Conservation (phyloP, 2,113 vertebrate species). For the Anarhynchus alexandrinus region DNA sequence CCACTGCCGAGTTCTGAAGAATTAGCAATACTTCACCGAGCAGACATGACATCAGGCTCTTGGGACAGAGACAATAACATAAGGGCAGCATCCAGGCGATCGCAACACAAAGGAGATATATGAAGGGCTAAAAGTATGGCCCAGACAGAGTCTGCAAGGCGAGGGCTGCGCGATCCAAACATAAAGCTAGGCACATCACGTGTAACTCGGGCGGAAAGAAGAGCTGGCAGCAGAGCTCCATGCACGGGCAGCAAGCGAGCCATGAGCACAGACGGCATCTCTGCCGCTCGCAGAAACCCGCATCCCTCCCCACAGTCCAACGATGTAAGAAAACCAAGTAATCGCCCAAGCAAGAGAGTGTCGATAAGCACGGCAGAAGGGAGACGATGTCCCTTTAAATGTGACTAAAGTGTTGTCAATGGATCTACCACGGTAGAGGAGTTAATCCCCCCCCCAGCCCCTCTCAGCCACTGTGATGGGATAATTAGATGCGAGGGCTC, state of each 20-base stretch:
- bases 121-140: neutral
- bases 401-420: constrained; percentile 52
- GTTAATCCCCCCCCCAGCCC: constrained; percentile 72
- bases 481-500: constrained; percentile 86
- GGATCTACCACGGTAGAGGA: constrained; percentile 67
- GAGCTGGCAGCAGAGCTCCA: neutral
- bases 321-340: neutral
- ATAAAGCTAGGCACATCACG: too few relatives aligned
- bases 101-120: neutral
- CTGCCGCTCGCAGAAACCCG: neutral
- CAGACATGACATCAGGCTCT: neutral
- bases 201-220: neutral
- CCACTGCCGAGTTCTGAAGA: neutral
- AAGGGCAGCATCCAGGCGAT: neutral
- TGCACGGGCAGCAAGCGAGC: neutral
- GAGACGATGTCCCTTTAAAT: constrained; percentile 67
- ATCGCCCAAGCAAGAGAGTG: neutral
- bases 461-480: constrained; percentile 75
- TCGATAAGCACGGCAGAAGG: neutral
- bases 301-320: neutral
- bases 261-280: accelerated
- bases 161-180: neutral
- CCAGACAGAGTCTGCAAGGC: neutral
- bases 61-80: neutral
- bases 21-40: neutral